Percentiles rank a stretch among this genome's conserved stretches.
Evolutionary conservation across 2,797 vertebrate genomes (phyloP).

Genomic region (Centroberyx gerrardi): DNA sequence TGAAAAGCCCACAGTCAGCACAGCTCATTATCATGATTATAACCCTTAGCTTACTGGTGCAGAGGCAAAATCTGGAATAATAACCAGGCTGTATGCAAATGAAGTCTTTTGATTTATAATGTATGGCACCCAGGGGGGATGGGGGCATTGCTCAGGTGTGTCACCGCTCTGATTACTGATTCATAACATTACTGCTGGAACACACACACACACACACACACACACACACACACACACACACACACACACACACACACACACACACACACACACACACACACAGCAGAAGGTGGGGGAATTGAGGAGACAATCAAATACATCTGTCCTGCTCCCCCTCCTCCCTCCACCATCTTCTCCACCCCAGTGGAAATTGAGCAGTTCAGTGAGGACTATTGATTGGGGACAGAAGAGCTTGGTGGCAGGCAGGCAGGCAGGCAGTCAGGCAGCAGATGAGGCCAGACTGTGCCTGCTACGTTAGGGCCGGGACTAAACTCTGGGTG

Average conservation of each 20-base stretch:
- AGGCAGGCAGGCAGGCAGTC: conserved; percentile 82
- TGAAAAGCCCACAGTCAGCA: conserved; percentile 87
- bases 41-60: conserved; percentile 82
- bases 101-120: conserved; percentile 90
- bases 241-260: conserved; percentile 49
- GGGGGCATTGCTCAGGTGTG: conserved; percentile 89
- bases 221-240: conserved; percentile 49
- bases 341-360: conserved; percentile 68
- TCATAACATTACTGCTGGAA: conserved; percentile 82
- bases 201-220: conserved; percentile 45
- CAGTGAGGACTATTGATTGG: conserved; percentile 86
- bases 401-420: conserved; percentile 78
- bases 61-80: conserved; percentile 85
- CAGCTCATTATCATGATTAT: conserved; percentile 86
- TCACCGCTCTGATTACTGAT: conserved; percentile 88
- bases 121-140: conserved; percentile 87
- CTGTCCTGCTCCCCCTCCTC: conserved; percentile 74
- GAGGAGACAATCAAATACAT: conserved; percentile 88
- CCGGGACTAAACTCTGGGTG: conserved; percentile 51
- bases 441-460: conserved; percentile 83
- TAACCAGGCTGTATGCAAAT: conserved; percentile 89
- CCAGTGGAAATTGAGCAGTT: conserved; percentile 86
- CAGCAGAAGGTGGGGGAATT: conserved; percentile 81
- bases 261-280: conserved; percentile 25
- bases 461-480: conserved; percentile 67